A percentile compares a stretch with the other conserved stretches of the same genome.
phyloP scores from a whole-genome alignment of 1,140 invertebrate genomes.

The Melipona quadrifasciata region DNA sequence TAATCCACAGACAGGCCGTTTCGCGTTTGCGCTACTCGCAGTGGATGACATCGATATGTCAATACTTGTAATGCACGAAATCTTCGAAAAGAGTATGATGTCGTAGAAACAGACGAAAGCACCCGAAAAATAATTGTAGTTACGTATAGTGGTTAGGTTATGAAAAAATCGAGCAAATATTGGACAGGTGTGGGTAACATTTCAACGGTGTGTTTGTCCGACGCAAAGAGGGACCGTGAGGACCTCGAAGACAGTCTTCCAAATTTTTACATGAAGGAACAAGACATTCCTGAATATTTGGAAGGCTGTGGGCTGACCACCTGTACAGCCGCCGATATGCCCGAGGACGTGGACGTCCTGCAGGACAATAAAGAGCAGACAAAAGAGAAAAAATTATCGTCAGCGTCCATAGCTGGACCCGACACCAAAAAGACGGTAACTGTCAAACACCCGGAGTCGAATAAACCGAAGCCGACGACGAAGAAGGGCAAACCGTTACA shows the following conservation, averaged over 20 bases:
- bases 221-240: constrained; percentile 70
- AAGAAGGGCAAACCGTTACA: constrained; percentile 96
- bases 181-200: constrained; percentile 77
- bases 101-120: constrained; percentile 37
- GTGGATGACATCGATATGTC: constrained; percentile 71
- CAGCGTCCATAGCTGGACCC: constrained; percentile 85
- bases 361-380: constrained; percentile 70
- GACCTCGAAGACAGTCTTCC: constrained; percentile 67
- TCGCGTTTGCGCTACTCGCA: constrained; percentile 69
- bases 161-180: constrained; percentile 78
- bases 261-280: constrained; percentile 79
- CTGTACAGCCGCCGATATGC: constrained; percentile 76
- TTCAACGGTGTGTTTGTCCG: constrained; percentile 75
- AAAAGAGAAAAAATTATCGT: constrained; percentile 92
- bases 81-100: constrained; percentile 61
- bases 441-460: constrained; percentile 96
- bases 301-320: constrained; percentile 78
- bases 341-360: constrained; percentile 72
- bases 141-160: constrained; percentile 63
- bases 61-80: constrained; percentile 63
- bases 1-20: constrained; percentile 15
- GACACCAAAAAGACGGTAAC: constrained; percentile 93
- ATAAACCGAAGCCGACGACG: constrained; percentile 95
- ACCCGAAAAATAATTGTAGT: constrained; percentile 35
- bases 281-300: constrained; percentile 79